phyloP scores from a whole-genome alignment of 2,113 vertebrate species.

The Oceanodroma tethys region DNA sequence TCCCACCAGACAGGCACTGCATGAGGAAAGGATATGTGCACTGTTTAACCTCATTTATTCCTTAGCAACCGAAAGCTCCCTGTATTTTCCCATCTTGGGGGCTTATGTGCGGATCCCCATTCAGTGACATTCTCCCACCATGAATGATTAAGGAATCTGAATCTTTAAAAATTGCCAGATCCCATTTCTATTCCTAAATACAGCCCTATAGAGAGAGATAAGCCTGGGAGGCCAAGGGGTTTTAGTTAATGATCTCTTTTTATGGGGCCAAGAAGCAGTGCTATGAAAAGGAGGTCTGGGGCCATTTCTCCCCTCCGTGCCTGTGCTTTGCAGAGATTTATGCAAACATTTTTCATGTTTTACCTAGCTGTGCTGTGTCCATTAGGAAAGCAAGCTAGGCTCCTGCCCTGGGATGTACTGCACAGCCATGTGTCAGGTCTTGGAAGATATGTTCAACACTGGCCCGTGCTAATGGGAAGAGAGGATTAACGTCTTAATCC shows the following conservation, averaged over 20 bases:
- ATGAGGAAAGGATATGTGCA: slow-evolving; percentile 23
- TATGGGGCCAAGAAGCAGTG: neutral
- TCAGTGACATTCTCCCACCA: slow-evolving; percentile 61
- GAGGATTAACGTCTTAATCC: neutral
- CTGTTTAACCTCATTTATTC: slow-evolving; percentile 57
- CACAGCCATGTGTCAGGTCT: neutral
- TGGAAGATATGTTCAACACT: neutral
- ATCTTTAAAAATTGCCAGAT: slow-evolving; percentile 64
- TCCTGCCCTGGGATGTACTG: neutral
- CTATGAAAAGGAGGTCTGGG: neutral
- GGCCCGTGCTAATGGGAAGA: neutral
- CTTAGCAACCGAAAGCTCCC: slow-evolving; percentile 58
- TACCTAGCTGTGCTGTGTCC: neutral
- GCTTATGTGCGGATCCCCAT: slow-evolving; percentile 42
- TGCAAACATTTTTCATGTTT: neutral
- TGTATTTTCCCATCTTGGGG: slow-evolving; percentile 59
- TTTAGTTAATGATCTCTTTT: slow-evolving; percentile 43
- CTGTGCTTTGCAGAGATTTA: neutral
- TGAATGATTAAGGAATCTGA: slow-evolving; percentile 63
- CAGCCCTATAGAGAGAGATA: neutral
- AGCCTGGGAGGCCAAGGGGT: neutral
- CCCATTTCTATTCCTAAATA: slow-evolving; percentile 56
- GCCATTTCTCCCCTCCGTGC: neutral
- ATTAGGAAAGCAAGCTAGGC: neutral
- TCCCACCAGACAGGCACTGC: slow-evolving; percentile 27